Evolutionary conservation across 2,888 invertebrate species (phyloP).

Genomic region (Acronicta alni): DNA sequence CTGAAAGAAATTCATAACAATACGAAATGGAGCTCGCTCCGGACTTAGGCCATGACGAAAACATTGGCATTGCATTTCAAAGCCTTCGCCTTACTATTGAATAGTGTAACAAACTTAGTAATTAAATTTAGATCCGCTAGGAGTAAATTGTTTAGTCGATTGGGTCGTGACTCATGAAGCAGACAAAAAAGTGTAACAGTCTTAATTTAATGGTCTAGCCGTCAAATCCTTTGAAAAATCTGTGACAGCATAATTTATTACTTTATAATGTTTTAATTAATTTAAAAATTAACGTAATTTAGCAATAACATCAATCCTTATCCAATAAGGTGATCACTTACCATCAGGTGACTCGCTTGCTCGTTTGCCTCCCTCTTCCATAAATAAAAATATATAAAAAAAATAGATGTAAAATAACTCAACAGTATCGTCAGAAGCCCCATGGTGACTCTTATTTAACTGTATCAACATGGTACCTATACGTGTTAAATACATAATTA

Average conservation of each 20-base stretch:
- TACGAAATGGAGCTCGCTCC: slow-evolving; percentile 49
- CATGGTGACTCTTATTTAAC: slow-evolving; percentile 15
- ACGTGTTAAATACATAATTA: slow-evolving; percentile 46
- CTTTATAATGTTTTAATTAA: not conserved
- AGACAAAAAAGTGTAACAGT: slow-evolving; percentile 28
- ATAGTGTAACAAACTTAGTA: slow-evolving; percentile 43
- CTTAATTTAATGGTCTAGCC: slow-evolving; percentile 11
- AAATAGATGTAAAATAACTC: not conserved
- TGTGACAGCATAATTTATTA: slow-evolving; percentile 7
- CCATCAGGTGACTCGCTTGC: no score
- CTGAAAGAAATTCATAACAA: slow-evolving; percentile 76
- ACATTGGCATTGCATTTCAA: slow-evolving; percentile 59
- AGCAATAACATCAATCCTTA: no score
- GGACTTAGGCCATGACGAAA: slow-evolving; percentile 54
- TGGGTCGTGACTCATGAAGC: slow-evolving; percentile 43
- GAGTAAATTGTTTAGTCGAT: slow-evolving; percentile 43
- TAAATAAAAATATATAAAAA: no score
- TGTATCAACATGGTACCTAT: slow-evolving; percentile 33
- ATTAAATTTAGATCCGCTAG: slow-evolving; percentile 49
- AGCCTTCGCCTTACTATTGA: slow-evolving; percentile 41
- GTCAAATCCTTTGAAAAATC: slow-evolving; percentile 4
- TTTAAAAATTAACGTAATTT: no score
- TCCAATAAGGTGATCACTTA: no score
- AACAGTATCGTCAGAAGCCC: not conserved
- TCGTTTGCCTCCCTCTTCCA: no score